Evolutionary conservation across 2,888 invertebrate genomes (phyloP).

Genomic region (Eilema caniola): DNA sequence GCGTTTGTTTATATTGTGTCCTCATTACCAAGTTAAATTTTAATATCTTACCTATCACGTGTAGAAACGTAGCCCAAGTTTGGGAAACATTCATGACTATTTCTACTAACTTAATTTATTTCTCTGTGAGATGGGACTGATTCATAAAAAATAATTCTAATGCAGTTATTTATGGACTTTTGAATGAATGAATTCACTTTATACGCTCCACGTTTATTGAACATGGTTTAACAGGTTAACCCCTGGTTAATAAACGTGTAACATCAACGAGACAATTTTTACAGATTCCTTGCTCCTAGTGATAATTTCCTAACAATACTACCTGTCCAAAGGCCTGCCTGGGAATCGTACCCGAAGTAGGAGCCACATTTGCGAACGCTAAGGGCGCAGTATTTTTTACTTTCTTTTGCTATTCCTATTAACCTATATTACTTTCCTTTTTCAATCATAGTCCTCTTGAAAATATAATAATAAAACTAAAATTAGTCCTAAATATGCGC

Average conservation of each 20-base stretch:
- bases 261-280: not conserved
- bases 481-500: conserved; percentile 23
- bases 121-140: not conserved
- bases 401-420: too few relatives aligned
- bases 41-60: conserved; percentile 21
- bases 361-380: too few relatives aligned
- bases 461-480: not conserved
- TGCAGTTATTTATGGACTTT: not conserved
- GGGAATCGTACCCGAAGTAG: not conserved
- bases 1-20: conserved; percentile 36
- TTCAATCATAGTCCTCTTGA: not conserved
- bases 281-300: not conserved
- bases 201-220: not conserved
- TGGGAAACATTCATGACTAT: not conserved
- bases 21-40: conserved; percentile 38
- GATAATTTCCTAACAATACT: not conserved
- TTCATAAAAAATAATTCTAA: not conserved
- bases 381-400: too few relatives aligned
- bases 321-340: not conserved
- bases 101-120: not conserved
- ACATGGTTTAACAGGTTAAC: not conserved
- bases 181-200: too few relatives aligned
- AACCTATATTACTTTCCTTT: not conserved
- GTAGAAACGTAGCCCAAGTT: not conserved
- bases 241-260: rapidly evolving